Percentiles rank a stretch among this genome's conserved stretches.
Evolutionary conservation across 2,888 invertebrate genomes (phyloP).

Genomic region (Cryptocheilus praepositus): DNA sequence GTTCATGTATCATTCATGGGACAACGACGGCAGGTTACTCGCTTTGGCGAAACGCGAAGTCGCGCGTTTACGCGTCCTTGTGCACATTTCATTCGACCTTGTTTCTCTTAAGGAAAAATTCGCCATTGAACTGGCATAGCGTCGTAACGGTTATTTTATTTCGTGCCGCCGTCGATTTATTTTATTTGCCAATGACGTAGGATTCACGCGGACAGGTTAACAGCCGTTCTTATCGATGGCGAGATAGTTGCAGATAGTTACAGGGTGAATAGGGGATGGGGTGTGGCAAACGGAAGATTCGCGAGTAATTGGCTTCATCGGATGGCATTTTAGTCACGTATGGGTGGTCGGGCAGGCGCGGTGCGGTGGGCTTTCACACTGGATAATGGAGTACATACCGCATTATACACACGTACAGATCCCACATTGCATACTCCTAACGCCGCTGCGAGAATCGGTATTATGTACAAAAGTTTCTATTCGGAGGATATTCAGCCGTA

Average conservation of each 20-base stretch:
- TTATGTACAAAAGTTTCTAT: conserved; percentile 30
- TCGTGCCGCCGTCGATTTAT: no score
- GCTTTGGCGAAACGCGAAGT: conserved; percentile 30
- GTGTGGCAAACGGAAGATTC: conserved; percentile 13
- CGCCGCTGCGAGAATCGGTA: conserved; percentile 27
- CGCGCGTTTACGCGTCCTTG: conserved; percentile 33
- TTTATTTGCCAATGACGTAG: no score
- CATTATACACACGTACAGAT: conserved; percentile 42
- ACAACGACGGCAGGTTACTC: conserved; percentile 45
- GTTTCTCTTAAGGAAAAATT: neutral
- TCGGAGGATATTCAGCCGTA: conserved; percentile 23
- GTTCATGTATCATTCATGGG: conserved; percentile 63
- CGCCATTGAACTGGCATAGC: neutral
- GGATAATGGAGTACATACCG: conserved; percentile 44
- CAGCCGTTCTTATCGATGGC: no score
- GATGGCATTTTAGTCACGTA: conserved; percentile 30
- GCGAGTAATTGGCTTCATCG: conserved; percentile 1
- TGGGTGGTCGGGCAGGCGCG: no score
- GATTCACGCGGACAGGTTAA: no score
- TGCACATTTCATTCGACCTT: neutral
- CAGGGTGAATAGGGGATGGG: neutral
- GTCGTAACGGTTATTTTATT: no score
- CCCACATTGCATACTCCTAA: conserved; percentile 14
- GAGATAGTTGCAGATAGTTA: no score
- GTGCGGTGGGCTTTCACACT: conserved; percentile 33